phyloP scores from a whole-genome alignment of 2,113 vertebrate species.

The Madoqua kirkii region DNA sequence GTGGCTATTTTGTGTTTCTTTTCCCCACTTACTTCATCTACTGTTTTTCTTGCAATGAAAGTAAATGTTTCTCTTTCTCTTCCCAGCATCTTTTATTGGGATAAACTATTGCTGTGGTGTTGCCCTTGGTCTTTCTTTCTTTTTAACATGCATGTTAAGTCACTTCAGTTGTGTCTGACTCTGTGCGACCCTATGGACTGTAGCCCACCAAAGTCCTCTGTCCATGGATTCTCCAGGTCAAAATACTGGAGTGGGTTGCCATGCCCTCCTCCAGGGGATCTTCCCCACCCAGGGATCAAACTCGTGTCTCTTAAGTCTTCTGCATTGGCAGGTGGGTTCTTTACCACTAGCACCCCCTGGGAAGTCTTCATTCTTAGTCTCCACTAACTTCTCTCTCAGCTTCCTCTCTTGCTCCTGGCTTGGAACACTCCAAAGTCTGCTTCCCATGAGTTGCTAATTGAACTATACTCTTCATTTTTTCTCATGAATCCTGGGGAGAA shows the following conservation, averaged over 20 bases:
- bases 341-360: not conserved
- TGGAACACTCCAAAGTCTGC: not conserved
- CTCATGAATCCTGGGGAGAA: slow-evolving; percentile 56
- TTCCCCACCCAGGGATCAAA: not conserved
- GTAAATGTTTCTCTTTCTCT: not conserved
- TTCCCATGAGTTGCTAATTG: slow-evolving; percentile 24
- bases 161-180: not conserved
- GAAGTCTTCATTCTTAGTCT: not conserved
- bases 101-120: not conserved
- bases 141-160: not conserved
- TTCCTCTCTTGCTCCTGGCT: not conserved
- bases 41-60: not conserved
- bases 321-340: not conserved
- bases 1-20: not conserved
- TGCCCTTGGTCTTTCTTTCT: not conserved
- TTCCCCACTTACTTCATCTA: not conserved
- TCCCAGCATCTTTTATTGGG: not conserved
- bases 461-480: slow-evolving; percentile 44
- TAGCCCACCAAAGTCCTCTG: not conserved
- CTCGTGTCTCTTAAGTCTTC: not conserved
- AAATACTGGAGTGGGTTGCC: not conserved
- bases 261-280: not conserved
- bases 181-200: not conserved
- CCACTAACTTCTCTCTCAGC: not conserved
- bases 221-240: not conserved